phyloP scores from a whole-genome alignment of 2,113 vertebrate species.

The Nycticryphes semicollaris region DNA sequence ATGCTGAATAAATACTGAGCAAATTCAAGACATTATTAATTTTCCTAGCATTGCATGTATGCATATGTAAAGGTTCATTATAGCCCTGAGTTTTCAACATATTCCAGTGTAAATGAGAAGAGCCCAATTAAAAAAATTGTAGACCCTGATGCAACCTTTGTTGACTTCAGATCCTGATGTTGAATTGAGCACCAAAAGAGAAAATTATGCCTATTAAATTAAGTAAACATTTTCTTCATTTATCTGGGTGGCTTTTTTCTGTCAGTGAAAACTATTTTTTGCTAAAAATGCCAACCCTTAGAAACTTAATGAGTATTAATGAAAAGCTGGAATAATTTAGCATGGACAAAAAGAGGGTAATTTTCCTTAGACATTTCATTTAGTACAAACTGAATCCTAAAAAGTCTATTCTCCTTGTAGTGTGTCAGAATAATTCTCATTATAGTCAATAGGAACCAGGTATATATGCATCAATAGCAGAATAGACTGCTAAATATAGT shows the following conservation, averaged over 20 bases:
- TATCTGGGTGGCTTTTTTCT: slow-evolving; percentile 27
- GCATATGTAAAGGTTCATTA: slow-evolving; percentile 36
- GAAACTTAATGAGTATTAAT: slow-evolving; percentile 57
- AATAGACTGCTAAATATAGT: slow-evolving; percentile 56
- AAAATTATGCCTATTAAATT: slow-evolving; percentile 50
- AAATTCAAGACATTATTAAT: slow-evolving; percentile 16
- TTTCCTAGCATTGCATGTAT: background rate
- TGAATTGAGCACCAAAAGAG: slow-evolving; percentile 33
- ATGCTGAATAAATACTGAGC: slow-evolving; percentile 11
- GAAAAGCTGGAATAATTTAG: slow-evolving; percentile 41
- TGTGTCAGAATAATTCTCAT: slow-evolving; percentile 36
- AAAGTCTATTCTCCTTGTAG: slow-evolving; percentile 5
- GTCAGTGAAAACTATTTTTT: slow-evolving; percentile 27
- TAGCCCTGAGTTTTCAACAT: background rate
- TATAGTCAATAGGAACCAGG: slow-evolving; percentile 16
- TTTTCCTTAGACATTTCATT: slow-evolving; percentile 17
- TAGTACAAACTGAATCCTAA: slow-evolving; percentile 3
- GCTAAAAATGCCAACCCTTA: slow-evolving; percentile 14
- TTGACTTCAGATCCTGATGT: slow-evolving; percentile 32
- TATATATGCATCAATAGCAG: slow-evolving; percentile 28
- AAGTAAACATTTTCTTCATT: slow-evolving; percentile 58
- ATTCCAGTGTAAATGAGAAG: slow-evolving; percentile 11
- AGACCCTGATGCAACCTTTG: slow-evolving; percentile 20
- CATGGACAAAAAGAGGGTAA: background rate
- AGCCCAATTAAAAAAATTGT: slow-evolving; percentile 40